Conservation (phyloP, 2,888 invertebrate genomes). For the Glomeris marginata region DNA sequence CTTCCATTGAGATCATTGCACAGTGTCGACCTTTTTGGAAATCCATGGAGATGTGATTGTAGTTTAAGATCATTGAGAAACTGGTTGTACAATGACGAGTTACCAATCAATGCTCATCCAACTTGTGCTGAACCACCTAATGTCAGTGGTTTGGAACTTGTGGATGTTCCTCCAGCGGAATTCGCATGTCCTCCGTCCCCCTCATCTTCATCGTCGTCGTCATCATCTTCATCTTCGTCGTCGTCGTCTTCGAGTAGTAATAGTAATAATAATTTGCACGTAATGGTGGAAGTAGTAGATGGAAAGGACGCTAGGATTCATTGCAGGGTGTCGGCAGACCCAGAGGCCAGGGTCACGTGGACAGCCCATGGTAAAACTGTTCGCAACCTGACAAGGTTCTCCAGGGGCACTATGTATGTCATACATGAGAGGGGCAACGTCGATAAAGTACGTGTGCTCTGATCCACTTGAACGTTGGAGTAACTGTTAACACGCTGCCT, state of each 20-base stretch:
- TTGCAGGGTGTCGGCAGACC: slow-evolving; percentile 19
- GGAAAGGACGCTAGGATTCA: slow-evolving; percentile 16
- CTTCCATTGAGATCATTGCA: slow-evolving; percentile 35
- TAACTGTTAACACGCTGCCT: no score
- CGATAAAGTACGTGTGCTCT: slow-evolving; percentile 1
- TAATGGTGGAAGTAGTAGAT: neutral
- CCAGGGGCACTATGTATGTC: neutral
- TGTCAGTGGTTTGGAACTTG: slow-evolving; percentile 5
- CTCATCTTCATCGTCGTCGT: neutral
- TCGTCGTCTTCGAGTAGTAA: no score
- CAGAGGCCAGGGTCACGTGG: slow-evolving; percentile 18
- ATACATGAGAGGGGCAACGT: slow-evolving; percentile 6
- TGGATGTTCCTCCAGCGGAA: slow-evolving; percentile 7
- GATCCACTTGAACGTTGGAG: no score
- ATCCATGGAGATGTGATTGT: slow-evolving; percentile 15
- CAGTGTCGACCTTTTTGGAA: slow-evolving; percentile 11
- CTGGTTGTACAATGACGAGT: slow-evolving; percentile 11
- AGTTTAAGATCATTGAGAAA: slow-evolving; percentile 10
- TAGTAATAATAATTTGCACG: no score
- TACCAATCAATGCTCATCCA: slow-evolving; percentile 12
- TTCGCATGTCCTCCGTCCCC: slow-evolving; percentile 11
- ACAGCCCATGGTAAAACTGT: slow-evolving; percentile 3
- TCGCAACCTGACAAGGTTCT: neutral
- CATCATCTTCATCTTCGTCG: no score
- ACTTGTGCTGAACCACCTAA: slow-evolving; percentile 10